A percentile compares a stretch with the other conserved stretches of the same genome.
Evolutionary conservation across 1,140 invertebrate genomes (phyloP).

Genomic region (Drosophila arawakana): DNA sequence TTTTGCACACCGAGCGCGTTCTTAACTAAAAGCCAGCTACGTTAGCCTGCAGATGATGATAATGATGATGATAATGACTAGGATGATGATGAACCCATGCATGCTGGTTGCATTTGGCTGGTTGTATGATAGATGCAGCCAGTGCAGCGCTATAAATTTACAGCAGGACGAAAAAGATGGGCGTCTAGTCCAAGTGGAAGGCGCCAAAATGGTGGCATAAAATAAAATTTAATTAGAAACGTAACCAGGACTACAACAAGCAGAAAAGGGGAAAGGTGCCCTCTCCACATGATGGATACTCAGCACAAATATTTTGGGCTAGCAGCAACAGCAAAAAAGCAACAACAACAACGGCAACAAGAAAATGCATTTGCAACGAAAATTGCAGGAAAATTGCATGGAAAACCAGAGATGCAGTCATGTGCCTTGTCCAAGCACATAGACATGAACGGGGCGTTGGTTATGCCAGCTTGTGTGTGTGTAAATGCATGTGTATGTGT

Average conservation of each 20-base stretch:
- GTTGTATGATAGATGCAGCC: constrained; percentile 54
- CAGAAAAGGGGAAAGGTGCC: background rate
- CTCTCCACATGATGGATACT: constrained; percentile 36
- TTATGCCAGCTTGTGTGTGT: constrained; percentile 10
- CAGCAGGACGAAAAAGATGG: constrained; percentile 3
- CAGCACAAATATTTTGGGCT: constrained; percentile 70
- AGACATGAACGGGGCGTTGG: constrained; percentile 2
- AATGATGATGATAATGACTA: constrained; percentile 8
- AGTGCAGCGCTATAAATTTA: constrained; percentile 74
- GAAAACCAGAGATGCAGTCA: constrained; percentile 41
- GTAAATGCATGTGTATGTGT: background rate
- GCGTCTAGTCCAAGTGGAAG: constrained; percentile 51
- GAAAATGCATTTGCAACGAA: constrained; percentile 74
- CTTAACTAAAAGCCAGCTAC: constrained; percentile 72
- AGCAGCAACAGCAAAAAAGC: background rate
- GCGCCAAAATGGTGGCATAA: constrained; percentile 81
- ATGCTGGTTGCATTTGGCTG: constrained; percentile 18
- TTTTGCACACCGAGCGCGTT: constrained; percentile 81
- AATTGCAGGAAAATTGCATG: constrained; percentile 71
- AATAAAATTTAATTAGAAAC: constrained; percentile 84
- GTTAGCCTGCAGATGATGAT: constrained; percentile 8
- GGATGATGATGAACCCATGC: constrained; percentile 15
- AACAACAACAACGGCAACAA: constrained; percentile 38
- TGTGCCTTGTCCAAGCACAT: constrained; percentile 32
- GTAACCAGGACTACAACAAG: constrained; percentile 59